A percentile compares a stretch with the other conserved stretches of the same genome.
Conservation (phyloP, 2,797 vertebrate genomes). For the Martes flavigula region DNA sequence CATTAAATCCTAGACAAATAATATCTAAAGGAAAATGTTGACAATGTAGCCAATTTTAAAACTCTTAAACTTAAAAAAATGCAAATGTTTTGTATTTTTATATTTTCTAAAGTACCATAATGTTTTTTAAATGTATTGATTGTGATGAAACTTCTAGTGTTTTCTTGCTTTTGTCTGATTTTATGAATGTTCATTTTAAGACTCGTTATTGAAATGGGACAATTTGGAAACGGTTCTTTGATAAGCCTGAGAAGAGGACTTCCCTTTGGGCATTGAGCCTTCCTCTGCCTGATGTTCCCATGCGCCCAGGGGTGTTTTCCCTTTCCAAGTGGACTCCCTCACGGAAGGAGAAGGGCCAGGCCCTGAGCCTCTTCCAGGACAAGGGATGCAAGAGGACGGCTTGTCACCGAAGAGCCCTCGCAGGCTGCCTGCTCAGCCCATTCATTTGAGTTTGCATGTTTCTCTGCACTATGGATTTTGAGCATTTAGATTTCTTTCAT, state of each 20-base stretch:
- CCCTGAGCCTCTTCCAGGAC: not conserved
- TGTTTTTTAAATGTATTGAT: constrained; percentile 78
- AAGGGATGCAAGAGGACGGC: constrained; percentile 37
- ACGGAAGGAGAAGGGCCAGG: constrained; percentile 59
- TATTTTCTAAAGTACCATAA: constrained; percentile 65
- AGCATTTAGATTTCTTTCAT: constrained; percentile 77
- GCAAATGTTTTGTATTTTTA: constrained; percentile 70
- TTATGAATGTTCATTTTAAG: constrained; percentile 88
- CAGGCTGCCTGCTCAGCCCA: constrained; percentile 68
- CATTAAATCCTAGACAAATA: constrained; percentile 41
- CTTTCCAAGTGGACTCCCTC: constrained; percentile 57
- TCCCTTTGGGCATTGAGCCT: constrained; percentile 69
- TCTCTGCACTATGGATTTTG: constrained; percentile 78
- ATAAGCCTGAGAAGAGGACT: constrained; percentile 79
- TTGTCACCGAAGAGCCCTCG: not conserved
- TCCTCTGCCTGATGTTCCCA: constrained; percentile 63
- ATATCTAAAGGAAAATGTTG: constrained; percentile 40
- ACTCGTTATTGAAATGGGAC: constrained; percentile 86
- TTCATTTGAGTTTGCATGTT: constrained; percentile 73
- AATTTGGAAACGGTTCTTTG: constrained; percentile 83
- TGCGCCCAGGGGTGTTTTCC: constrained; percentile 68
- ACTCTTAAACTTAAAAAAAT: constrained; percentile 54
- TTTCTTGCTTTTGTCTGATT: constrained; percentile 86
- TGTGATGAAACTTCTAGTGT: constrained; percentile 68
- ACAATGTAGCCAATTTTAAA: constrained; percentile 32